These are phyloP conservation scores for Drosophila formosana DNA, from an alignment of 2,888 invertebrate species.

Conservation along the genomic window DNA sequence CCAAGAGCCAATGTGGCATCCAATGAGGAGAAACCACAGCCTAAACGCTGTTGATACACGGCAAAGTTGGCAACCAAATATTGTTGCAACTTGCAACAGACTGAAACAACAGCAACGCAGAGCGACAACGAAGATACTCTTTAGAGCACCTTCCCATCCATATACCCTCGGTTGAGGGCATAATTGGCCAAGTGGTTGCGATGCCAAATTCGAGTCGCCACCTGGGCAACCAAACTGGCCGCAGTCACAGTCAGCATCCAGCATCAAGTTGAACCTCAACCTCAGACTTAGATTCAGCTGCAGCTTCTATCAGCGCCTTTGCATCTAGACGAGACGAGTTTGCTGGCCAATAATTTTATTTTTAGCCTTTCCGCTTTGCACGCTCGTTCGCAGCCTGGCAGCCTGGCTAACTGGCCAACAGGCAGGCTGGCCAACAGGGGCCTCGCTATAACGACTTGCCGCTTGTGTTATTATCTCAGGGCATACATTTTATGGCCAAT, in stretches of 20 bases:
- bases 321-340: constrained; percentile 72
- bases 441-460: constrained; percentile 74
- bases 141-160: neutral
- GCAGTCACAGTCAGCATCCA: constrained; percentile 4
- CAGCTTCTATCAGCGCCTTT: constrained; percentile 61
- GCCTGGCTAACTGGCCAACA: constrained; percentile 20
- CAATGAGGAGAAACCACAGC: constrained; percentile 53
- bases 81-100: constrained; percentile 65
- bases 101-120: constrained; percentile 23
- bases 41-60: constrained; percentile 76
- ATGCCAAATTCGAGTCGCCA: constrained; percentile 44
- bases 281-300: constrained; percentile 18
- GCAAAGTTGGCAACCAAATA: constrained; percentile 78
- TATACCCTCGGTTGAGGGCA: constrained; percentile 31
- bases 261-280: constrained; percentile 48
- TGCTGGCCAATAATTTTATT: constrained; percentile 76
- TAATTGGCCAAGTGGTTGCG: constrained; percentile 74
- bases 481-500: constrained; percentile 80
- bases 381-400: constrained; percentile 21
- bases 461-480: constrained; percentile 80
- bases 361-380: constrained; percentile 46
- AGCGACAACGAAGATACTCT: constrained; percentile 28
- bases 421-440: constrained; percentile 17
- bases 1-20: constrained; percentile 30
- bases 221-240: constrained; percentile 52